A percentile compares a stretch with the other conserved stretches of the same genome.
phyloP scores from a whole-genome alignment of 2,113 vertebrate genomes.

The Phylloscopus whistleri region DNA sequence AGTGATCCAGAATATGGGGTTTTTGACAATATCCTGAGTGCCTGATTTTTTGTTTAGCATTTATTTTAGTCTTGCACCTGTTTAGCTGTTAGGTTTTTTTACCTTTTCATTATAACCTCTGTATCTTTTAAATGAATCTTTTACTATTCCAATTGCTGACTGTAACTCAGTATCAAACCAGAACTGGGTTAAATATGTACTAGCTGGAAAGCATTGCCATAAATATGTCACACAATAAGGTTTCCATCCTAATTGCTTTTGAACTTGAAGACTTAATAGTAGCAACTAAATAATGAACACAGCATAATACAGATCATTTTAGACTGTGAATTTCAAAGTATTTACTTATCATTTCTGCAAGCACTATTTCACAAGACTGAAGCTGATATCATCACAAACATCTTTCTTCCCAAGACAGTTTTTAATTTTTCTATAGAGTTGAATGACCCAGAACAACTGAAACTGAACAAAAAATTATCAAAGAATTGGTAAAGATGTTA shows the following conservation, averaged over 20 bases:
- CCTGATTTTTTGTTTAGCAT: conserved; percentile 27
- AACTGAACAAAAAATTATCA: neutral
- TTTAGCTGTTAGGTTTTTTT: neutral
- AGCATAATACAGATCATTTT: fast-evolving
- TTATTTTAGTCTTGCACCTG: conserved; percentile 2
- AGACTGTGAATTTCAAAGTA: neutral
- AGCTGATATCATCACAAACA: neutral
- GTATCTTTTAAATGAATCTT: neutral
- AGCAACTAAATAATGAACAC: neutral
- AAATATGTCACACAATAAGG: neutral
- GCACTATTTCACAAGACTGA: neutral
- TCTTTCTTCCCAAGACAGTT: neutral
- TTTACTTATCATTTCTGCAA: neutral
- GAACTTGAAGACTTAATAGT: neutral
- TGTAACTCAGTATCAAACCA: neutral
- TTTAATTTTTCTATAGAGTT: neutral
- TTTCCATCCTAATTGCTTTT: neutral
- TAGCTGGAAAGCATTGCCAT: neutral
- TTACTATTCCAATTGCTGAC: neutral
- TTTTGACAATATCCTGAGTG: neutral
- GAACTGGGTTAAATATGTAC: neutral
- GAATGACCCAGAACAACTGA: neutral
- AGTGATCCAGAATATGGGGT: neutral
- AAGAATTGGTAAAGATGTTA: neutral
- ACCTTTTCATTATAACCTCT: neutral